A percentile compares a stretch with the other conserved stretches of the same genome.
phyloP scores from a whole-genome alignment of 1,140 invertebrate genomes.

The Bradysia coprophila region DNA sequence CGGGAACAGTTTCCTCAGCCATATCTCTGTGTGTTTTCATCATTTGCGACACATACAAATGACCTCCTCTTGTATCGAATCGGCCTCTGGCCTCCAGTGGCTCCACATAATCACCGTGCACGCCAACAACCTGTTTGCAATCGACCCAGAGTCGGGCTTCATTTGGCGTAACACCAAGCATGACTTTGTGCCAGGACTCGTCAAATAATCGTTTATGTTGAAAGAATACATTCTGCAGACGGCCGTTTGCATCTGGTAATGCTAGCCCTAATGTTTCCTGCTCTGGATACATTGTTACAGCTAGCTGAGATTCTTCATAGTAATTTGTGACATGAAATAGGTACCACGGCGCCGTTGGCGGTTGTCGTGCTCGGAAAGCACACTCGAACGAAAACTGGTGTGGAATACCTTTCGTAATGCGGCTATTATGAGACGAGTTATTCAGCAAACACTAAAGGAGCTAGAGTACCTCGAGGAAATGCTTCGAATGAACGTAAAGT shows the following conservation, averaged over 20 bases:
- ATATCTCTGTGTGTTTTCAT: too few relatives aligned
- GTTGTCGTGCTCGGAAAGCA: slow-evolving; percentile 38
- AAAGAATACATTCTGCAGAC: slow-evolving; percentile 39
- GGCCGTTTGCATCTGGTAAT: slow-evolving; percentile 32
- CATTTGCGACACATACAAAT: slow-evolving; percentile 43
- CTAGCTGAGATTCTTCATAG: slow-evolving; percentile 38
- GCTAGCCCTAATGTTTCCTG: slow-evolving; percentile 40
- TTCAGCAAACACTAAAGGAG: too few relatives aligned
- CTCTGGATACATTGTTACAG: slow-evolving; percentile 41
- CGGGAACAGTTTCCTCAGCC: slow-evolving; percentile 39
- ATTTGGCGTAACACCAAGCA: slow-evolving; percentile 46
- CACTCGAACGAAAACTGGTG: slow-evolving; percentile 52
- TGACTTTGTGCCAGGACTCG: slow-evolving; percentile 59
- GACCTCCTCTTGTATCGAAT: slow-evolving; percentile 41
- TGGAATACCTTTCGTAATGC: slow-evolving; percentile 41
- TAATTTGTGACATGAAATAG: slow-evolving; percentile 41
- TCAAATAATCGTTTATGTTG: slow-evolving; percentile 42
- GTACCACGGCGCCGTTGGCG: slow-evolving; percentile 40
- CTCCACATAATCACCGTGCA: slow-evolving; percentile 12
- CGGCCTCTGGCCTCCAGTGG: slow-evolving; percentile 31
- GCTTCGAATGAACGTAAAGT: slow-evolving; percentile 42
- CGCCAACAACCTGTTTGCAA: slow-evolving; percentile 27
- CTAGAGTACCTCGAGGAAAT: slow-evolving; percentile 10
- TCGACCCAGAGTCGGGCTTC: slow-evolving; percentile 48
- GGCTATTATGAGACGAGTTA: too few relatives aligned